Evolutionary conservation across 2,888 invertebrate species (phyloP).

Genomic region (Cerceris rybyensis): DNA sequence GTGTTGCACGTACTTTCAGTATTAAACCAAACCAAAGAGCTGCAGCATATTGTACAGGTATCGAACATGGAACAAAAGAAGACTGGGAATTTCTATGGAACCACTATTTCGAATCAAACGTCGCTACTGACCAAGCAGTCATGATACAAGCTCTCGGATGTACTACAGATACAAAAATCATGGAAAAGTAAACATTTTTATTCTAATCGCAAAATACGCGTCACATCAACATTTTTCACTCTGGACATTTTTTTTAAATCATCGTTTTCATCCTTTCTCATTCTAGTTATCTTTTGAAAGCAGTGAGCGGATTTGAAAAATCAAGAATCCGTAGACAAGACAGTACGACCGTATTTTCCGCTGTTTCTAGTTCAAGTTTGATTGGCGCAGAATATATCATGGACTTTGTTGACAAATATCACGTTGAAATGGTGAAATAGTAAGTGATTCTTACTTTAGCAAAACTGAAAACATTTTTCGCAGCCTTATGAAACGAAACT

Average conservation of each 20-base stretch:
- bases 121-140: conserved; percentile 85
- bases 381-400: conserved; percentile 75
- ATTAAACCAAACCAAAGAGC: conserved; percentile 84
- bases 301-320: conserved; percentile 77
- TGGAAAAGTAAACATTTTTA: conserved; percentile 78
- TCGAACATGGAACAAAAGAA: conserved; percentile 85
- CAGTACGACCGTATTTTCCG: conserved; percentile 74
- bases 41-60: conserved; percentile 86
- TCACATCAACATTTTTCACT: too few relatives aligned
- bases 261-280: neutral
- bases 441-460: conserved; percentile 53
- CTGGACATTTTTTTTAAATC: too few relatives aligned
- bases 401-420: conserved; percentile 64
- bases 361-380: conserved; percentile 73
- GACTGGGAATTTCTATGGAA: conserved; percentile 89
- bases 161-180: conserved; percentile 80
- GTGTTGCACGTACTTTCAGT: conserved; percentile 18
- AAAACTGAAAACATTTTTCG: too few relatives aligned
- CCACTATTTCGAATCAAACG: conserved; percentile 84
- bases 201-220: neutral
- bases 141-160: conserved; percentile 86
- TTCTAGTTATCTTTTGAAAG: conserved; percentile 83
- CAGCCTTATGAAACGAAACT: too few relatives aligned
- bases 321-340: conserved; percentile 81
- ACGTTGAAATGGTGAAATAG: conserved; percentile 63